A percentile compares a stretch with the other conserved stretches of the same genome.
Conservation (phyloP, 2,113 vertebrate species). For the Lota lota region DNA sequence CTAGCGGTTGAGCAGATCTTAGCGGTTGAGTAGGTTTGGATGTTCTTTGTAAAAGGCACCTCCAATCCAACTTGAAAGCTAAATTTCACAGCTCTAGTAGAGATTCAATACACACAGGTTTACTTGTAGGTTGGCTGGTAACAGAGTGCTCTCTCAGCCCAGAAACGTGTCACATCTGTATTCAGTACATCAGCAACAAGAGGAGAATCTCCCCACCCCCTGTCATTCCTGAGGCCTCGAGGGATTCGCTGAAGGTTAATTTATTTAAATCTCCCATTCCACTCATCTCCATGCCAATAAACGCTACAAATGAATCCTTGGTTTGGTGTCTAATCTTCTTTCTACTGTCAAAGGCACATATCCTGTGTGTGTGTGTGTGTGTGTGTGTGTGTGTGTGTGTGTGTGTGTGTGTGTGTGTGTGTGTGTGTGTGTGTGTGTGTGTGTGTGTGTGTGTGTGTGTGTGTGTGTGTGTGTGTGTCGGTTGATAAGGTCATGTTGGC, state of each 20-base stretch:
- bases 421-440: too few relatives aligned
- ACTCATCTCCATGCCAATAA: constrained; percentile 75
- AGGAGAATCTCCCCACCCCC: constrained; percentile 53
- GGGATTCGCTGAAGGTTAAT: constrained; percentile 75
- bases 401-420: too few relatives aligned
- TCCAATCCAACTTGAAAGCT: neutral
- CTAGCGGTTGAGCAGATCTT: too few relatives aligned
- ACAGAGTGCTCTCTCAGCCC: constrained; percentile 13
- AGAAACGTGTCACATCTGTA: constrained; percentile 58
- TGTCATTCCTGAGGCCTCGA: constrained; percentile 47
- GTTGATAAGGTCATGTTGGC: constrained; percentile 58
- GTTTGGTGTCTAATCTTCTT: constrained; percentile 70
- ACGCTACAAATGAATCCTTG: constrained; percentile 74
- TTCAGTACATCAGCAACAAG: constrained; percentile 60
- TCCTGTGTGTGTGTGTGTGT: constrained; percentile 44
- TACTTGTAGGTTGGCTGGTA: constrained; percentile 28
- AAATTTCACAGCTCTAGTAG: too few relatives aligned
- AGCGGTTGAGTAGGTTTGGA: neutral
- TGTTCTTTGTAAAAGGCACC: too few relatives aligned
- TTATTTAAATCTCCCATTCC: constrained; percentile 75
- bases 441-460: constrained; percentile 25
- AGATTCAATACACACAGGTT: constrained; percentile 22
- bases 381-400: too few relatives aligned
- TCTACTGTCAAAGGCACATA: constrained; percentile 60
- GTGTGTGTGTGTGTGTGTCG: constrained; percentile 28